Base-by-base conservation (phyloP, 2,797 vertebrate species). In the Acestrorhynchus altus region DNA sequence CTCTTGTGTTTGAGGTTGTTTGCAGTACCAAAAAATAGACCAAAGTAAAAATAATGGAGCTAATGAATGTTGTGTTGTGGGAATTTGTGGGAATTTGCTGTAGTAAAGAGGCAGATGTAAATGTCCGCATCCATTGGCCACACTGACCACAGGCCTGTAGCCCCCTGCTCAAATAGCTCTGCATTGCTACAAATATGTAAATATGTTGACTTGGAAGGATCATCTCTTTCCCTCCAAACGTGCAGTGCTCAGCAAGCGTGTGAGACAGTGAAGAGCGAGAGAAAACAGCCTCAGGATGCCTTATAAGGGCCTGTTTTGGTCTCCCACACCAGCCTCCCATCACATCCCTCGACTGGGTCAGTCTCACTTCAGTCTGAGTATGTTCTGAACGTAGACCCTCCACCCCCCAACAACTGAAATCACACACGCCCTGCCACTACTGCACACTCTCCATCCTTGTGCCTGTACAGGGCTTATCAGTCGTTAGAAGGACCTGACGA, bases 141-240 rank as follows among this genome's bases (percentile, higher is more conserved):
- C 80, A 80, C 83, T 90, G 89, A 91, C 91, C 89, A 91, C 81
- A 39, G 84, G 64, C 78, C 84, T 81, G 87, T 90, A 91, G 91
- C 89, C 90, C 90, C 88, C 82, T 61, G 59, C 79, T 77, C 87
- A 87, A 81, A 89, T 88, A 92, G 90, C 88, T 88, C 89, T 85
- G 89, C 89, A 85, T 90, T 80, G 70, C 87, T 86, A 84, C 88
- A 94, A 94, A 93, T 93, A 94, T 94, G 93, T 94, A 94, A 94
- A 94, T 94, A 94, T 91, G 90, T 93, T 91, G 90, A 92, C 92
- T 93, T 92, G 90, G 90, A 92, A 92, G 85, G 91, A 93, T 92
- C 89, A 89, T 89, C 89, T 91, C 90, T 91, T 91, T 88, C 89
- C 85, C 86, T 89, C 84, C 81, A 87, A 92, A 90, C 86, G 15